Conservation (phyloP, 2,797 vertebrate genomes). For the Steatocranus sp. region DNA sequence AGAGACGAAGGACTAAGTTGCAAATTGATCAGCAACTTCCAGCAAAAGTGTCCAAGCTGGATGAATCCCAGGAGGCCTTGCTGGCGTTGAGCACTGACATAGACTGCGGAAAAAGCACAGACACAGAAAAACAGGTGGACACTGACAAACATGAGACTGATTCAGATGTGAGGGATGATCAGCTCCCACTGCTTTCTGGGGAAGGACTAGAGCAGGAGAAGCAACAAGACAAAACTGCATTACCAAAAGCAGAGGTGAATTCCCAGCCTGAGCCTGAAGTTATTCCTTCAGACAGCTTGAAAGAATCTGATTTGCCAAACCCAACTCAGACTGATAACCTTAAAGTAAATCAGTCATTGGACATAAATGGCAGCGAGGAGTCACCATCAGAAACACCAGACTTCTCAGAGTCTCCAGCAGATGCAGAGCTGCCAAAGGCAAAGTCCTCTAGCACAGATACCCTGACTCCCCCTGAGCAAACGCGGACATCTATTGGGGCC, state of each 20-base stretch:
- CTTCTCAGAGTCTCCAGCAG: not conserved
- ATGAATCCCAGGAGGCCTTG: not conserved
- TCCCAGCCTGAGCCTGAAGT: not conserved
- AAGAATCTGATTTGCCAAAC: not conserved
- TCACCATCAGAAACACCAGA: not conserved
- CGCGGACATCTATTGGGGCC: not conserved
- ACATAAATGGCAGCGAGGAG: not conserved
- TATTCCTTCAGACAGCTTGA: not conserved
- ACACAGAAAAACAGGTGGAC: not conserved
- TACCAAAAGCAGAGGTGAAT: not conserved
- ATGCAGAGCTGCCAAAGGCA: not conserved
- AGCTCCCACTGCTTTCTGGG: not conserved
- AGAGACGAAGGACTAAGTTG: constrained; percentile 13
- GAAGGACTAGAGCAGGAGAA: not conserved
- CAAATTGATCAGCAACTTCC: constrained; percentile 23
- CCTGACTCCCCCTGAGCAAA: not conserved
- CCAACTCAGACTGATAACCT: not conserved
- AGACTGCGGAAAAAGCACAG: not conserved
- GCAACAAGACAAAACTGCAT: not conserved
- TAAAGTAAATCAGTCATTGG: not conserved
- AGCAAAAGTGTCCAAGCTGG: constrained; percentile 30
- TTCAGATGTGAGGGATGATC: not conserved
- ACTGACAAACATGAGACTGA: not conserved
- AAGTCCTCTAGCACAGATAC: not conserved
- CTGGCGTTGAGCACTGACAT: not conserved